Conservation (phyloP, 2,888 invertebrate genomes). For the Lepidocyrtinus sp. region DNA sequence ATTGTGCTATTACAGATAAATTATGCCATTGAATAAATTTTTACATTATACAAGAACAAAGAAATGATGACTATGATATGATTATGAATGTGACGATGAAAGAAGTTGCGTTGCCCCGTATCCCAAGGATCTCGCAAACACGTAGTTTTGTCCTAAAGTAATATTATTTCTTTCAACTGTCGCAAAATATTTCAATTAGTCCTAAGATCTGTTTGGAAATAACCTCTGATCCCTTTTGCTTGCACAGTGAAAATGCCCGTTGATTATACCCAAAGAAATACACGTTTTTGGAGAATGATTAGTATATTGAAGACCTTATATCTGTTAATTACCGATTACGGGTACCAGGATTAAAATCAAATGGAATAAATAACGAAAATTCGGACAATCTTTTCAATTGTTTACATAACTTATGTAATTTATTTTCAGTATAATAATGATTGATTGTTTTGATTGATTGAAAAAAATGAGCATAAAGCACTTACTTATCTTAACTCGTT, state of each 20-base stretch:
- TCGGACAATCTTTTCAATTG: too few relatives aligned
- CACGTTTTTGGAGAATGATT: constrained; percentile 1
- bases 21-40: neutral
- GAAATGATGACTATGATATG: neutral
- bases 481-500: too few relatives aligned
- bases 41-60: neutral
- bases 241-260: too few relatives aligned
- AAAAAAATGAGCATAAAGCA: too few relatives aligned
- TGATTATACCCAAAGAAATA: constrained; percentile 24
- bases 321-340: neutral
- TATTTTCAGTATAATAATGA: too few relatives aligned
- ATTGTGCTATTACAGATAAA: neutral
- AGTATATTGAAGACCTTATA: neutral
- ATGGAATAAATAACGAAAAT: constrained; percentile 19
- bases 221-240: too few relatives aligned
- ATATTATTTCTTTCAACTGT: too few relatives aligned
- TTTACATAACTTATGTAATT: too few relatives aligned
- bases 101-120: neutral
- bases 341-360: constrained; percentile 21
- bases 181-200: neutral
- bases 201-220: neutral
- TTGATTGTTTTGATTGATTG: too few relatives aligned
- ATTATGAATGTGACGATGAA: neutral
- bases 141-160: too few relatives aligned
- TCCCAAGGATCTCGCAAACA: too few relatives aligned